Conservation (phyloP, 1,140 invertebrate genomes). For the Bombus pascuorum region DNA sequence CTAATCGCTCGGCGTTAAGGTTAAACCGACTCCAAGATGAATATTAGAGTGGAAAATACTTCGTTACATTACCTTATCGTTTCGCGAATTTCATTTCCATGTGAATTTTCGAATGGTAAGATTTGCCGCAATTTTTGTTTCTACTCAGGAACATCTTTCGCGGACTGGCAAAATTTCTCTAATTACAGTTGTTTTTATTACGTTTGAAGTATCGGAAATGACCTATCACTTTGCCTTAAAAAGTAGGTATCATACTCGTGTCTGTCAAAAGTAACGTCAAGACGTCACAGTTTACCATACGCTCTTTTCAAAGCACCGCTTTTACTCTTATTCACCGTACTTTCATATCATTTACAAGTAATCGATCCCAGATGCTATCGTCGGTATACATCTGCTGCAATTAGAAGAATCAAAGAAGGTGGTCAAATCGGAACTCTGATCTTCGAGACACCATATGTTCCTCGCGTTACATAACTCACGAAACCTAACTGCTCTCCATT, state of each 20-base stretch:
- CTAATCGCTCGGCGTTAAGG: neutral
- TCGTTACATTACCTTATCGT: neutral
- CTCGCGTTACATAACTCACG: constrained; percentile 2
- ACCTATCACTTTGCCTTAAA: too few species aligned
- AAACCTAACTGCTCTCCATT: neutral
- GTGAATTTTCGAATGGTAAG: too few species aligned
- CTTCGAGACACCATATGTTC: neutral
- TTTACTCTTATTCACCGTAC: neutral
- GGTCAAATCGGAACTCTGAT: neutral
- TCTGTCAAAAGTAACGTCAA: neutral
- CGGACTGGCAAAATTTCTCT: too few species aligned
- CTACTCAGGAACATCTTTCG: too few species aligned
- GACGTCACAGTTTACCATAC: neutral
- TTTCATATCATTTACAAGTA: neutral
- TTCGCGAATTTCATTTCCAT: too few species aligned
- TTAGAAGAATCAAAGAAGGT: constrained; percentile 1
- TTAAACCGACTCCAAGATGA: neutral
- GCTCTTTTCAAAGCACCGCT: neutral
- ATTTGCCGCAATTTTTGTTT: too few species aligned
- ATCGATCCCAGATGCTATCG: constrained; percentile 12
- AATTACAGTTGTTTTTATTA: neutral
- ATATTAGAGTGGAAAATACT: neutral
- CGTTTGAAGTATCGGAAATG: neutral
- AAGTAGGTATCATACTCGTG: neutral
- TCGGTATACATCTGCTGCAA: neutral